Conservation (phyloP, 2,113 vertebrate genomes). For the Pantherophis guttatus region DNA sequence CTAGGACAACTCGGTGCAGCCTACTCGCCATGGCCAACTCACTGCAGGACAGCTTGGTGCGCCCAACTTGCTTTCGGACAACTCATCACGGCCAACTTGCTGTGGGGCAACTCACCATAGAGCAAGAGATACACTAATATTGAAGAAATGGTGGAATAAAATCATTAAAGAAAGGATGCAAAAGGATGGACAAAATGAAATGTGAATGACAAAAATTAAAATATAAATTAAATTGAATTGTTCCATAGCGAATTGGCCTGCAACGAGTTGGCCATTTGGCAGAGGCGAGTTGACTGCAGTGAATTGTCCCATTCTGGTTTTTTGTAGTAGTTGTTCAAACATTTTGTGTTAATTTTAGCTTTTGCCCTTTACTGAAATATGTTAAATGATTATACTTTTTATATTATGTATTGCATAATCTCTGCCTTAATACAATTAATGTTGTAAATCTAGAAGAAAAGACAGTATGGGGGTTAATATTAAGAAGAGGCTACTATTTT, state of each 20-base stretch:
- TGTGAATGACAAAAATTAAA: not conserved
- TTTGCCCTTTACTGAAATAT: conserved; percentile 14
- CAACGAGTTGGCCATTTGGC: too few relatives aligned
- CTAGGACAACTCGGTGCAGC: not conserved
- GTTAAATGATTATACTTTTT: not conserved
- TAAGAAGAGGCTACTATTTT: not conserved
- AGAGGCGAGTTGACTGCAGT: too few relatives aligned
- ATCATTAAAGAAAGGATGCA: not conserved
- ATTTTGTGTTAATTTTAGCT: not conserved
- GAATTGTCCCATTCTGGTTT: too few relatives aligned
- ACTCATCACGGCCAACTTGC: not conserved
- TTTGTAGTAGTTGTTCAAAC: not conserved
- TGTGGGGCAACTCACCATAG: not conserved
- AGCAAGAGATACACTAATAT: not conserved
- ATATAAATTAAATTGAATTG: not conserved
- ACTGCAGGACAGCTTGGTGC: not conserved
- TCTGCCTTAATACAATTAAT: not conserved
- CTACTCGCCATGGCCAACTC: not conserved
- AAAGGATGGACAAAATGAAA: not conserved
- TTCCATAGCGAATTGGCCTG: not conserved
- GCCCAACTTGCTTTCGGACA: too few relatives aligned
- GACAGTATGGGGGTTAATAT: not conserved
- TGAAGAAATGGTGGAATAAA: not conserved
- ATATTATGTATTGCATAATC: not conserved
- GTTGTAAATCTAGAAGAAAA: not conserved